Percentiles rank a stretch among this genome's conserved stretches.
Evolutionary conservation across 2,888 invertebrate species (phyloP).

Genomic region (Imbricaverruca yamaguchii): DNA sequence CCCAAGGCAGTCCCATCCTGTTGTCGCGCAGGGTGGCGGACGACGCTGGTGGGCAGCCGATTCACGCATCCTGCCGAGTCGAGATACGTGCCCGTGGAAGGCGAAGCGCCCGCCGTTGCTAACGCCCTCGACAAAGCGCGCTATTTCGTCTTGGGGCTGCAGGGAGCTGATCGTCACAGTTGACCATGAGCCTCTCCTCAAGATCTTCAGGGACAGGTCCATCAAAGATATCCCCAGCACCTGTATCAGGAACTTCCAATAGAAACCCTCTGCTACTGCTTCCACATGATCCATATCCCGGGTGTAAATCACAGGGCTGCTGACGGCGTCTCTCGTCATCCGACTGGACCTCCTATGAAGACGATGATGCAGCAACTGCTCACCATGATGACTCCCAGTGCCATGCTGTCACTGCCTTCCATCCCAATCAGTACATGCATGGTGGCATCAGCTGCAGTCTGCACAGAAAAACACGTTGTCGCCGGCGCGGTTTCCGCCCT

Average conservation of each 20-base stretch:
- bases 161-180: not conserved
- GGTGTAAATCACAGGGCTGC: not conserved
- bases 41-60: slow-evolving; percentile 9
- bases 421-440: not conserved
- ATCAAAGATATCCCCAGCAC: slow-evolving; percentile 2
- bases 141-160: not conserved
- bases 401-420: not conserved
- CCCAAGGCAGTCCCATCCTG: not conserved
- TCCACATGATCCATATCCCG: not conserved
- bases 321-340: not conserved
- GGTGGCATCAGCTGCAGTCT: not conserved
- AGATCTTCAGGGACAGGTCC: slow-evolving; percentile 2
- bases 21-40: not conserved
- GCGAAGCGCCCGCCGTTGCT: not conserved
- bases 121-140: not conserved
- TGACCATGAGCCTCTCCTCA: slow-evolving; percentile 17
- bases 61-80: not conserved
- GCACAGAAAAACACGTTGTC: not conserved
- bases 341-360: not conserved
- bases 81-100: not conserved
- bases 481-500: not conserved
- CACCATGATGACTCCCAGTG: too few relatives aligned
- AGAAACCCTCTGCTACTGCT: not conserved
- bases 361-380: not conserved
- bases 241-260: not conserved